Evolutionary conservation across 2,797 vertebrate species (phyloP).

Genomic region (Halcyon badia): DNA sequence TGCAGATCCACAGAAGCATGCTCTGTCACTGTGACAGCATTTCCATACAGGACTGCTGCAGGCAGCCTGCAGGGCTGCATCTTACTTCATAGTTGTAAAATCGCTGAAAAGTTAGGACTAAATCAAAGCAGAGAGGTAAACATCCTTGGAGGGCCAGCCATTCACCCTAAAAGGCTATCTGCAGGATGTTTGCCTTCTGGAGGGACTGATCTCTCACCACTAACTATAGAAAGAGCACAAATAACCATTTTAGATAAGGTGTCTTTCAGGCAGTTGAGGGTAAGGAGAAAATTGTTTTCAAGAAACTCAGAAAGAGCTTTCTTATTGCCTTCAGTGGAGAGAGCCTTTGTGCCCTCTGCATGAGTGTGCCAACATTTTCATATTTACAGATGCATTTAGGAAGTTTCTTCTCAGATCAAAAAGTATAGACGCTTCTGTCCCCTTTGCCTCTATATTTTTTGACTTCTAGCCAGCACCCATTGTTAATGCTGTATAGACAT

Average conservation of each 20-base stretch:
- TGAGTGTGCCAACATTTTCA: neutral
- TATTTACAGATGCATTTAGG: neutral
- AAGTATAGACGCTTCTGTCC: neutral
- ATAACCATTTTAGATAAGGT: neutral
- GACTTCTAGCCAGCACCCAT: neutral
- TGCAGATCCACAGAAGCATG: neutral
- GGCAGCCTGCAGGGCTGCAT: neutral
- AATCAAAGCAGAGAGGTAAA: neutral
- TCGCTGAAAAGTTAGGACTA: neutral
- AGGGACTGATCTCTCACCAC: neutral
- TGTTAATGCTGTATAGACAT: neutral
- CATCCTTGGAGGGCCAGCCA: neutral
- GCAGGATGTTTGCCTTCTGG: neutral
- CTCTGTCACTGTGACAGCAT: neutral
- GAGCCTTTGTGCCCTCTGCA: neutral
- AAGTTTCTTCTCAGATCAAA: neutral
- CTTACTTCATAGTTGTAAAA: neutral
- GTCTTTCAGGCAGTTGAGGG: neutral
- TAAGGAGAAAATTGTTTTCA: neutral
- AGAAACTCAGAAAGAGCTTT: neutral
- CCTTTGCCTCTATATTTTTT: neutral
- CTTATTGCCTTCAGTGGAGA: neutral
- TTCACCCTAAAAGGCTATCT: constrained; percentile 39
- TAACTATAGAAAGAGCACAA: neutral
- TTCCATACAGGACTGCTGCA: neutral